Conservation (phyloP, 2,888 invertebrate genomes). For the Tetranychus piercei region DNA sequence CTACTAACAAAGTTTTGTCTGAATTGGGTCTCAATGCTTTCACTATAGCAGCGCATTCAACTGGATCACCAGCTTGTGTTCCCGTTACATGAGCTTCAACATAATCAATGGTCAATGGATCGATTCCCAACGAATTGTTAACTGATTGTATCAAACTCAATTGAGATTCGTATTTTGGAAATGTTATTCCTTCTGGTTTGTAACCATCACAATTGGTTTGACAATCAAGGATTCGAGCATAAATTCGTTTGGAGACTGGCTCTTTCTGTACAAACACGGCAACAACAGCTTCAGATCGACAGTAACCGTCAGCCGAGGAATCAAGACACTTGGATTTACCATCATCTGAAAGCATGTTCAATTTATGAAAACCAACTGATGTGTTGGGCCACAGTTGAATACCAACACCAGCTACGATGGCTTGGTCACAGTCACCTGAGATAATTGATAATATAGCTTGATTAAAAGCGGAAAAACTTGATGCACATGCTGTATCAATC, state of each 20-base stretch:
- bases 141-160: slow-evolving; percentile 34
- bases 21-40: slow-evolving; percentile 1
- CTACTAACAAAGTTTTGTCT: slow-evolving; percentile 45
- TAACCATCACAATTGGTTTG: slow-evolving; percentile 80
- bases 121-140: slow-evolving; percentile 30
- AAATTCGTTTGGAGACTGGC: slow-evolving; percentile 46
- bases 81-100: slow-evolving; percentile 56
- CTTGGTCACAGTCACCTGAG: slow-evolving; percentile 46
- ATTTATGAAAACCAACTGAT: slow-evolving; percentile 36
- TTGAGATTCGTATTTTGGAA: slow-evolving; percentile 60
- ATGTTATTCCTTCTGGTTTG: slow-evolving; percentile 77
- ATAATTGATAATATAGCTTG: slow-evolving; percentile 35
- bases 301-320: slow-evolving; percentile 51
- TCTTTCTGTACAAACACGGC: slow-evolving; percentile 53
- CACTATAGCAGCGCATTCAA: neutral
- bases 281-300: slow-evolving; percentile 55
- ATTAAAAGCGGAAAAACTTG: slow-evolving; percentile 28
- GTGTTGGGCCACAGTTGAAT: slow-evolving; percentile 36
- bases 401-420: slow-evolving; percentile 38
- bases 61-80: slow-evolving; percentile 12
- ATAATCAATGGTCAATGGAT: slow-evolving; percentile 35
- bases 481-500: slow-evolving; percentile 23
- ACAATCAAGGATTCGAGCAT: slow-evolving; percentile 67
- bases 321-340: slow-evolving; percentile 34
- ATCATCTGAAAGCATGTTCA: slow-evolving; percentile 38